phyloP scores from a whole-genome alignment of 92 coral and sea anemone species.

The Paramuricea clavata region DNA sequence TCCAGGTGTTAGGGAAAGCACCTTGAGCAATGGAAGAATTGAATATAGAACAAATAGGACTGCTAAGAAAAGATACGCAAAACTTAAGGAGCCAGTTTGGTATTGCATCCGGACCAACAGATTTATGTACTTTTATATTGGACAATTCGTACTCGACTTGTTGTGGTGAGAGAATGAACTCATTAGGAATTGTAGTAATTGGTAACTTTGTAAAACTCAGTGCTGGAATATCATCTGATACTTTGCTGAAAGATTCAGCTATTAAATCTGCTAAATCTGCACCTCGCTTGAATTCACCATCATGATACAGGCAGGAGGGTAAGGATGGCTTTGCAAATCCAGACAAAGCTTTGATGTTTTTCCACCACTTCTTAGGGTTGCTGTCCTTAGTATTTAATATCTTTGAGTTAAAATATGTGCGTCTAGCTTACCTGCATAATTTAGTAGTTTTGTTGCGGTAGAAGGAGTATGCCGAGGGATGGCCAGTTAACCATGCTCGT shows the following conservation, averaged over 20 bases:
- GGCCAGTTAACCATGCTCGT: background rate
- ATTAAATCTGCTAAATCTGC: too few species aligned
- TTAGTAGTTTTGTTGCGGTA: background rate
- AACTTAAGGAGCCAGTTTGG: constrained; percentile 62
- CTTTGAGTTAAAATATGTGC: background rate
- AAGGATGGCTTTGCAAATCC: constrained; percentile 43
- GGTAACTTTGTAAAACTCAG: constrained; percentile 31
- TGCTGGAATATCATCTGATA: too few species aligned
- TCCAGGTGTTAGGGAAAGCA: constrained; percentile 42
- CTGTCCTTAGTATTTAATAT: background rate
- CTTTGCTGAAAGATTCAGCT: too few species aligned
- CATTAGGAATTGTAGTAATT: constrained; percentile 25
- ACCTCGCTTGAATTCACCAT: constrained; percentile 40
- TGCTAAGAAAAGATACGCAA: constrained; percentile 39
- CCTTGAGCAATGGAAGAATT: constrained; percentile 57
- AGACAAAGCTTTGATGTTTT: constrained; percentile 55
- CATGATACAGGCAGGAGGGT: constrained; percentile 7
- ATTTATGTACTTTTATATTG: constrained; percentile 31
- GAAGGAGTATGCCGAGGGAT: background rate
- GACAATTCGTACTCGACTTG: constrained; percentile 37
- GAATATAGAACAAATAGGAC: constrained; percentile 43
- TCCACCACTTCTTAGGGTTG: constrained; percentile 71
- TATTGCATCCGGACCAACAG: constrained; percentile 51
- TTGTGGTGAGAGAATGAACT: constrained; percentile 30
- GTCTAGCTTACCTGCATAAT: background rate